Base-by-base conservation (phyloP, 2,888 invertebrate species). In the Xanthia icteritia region DNA sequence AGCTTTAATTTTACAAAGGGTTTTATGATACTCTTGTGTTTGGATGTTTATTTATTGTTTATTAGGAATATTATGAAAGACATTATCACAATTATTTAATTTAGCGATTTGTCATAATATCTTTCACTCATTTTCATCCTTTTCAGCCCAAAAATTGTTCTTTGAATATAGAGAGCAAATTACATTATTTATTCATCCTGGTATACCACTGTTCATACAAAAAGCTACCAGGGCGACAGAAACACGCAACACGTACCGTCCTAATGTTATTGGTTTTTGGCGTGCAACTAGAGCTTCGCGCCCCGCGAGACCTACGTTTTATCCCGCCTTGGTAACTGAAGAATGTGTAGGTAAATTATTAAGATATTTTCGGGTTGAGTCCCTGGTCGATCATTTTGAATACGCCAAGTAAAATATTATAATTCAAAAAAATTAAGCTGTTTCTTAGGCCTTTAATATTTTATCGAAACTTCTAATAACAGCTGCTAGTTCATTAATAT, bases 241-340 rank as follows among this genome's bases (percentile, higher is more conserved):
- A 90, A 86, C 88, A 88, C 90, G 90, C 90, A 91, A 90, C 94
- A 93, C 93, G 93, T 94, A 91, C 91, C 89, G 89, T 90, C 91
- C 93, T 95, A 95, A 96, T 95, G 95, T 94, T 95, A 95, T 96
- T 95, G 95, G 95, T 95, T 95, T 94, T 90, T 93, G 92, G 91
- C 93, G 93, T 92, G 92, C 92, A 83, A 89, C 88, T 87, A 88
- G 88, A 85, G 78, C 81, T 76, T 84, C 82, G 81, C 87, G 88
- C 91, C 95, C 91, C 91, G 87, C 74, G 94, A 94, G 95, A 94
- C 92, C 92, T 93, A 74, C 93, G 93, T 92, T 94, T 94, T 93
- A 94, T 95, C 91, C 91, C 78, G 87, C 86, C 92, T 91, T 92
- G 90, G 94, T 94, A 94, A 74, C 92, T 77, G 91, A 92, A 91